Base-by-base conservation (phyloP, 2,888 invertebrate genomes). In the Parasteatoda lunata region DNA sequence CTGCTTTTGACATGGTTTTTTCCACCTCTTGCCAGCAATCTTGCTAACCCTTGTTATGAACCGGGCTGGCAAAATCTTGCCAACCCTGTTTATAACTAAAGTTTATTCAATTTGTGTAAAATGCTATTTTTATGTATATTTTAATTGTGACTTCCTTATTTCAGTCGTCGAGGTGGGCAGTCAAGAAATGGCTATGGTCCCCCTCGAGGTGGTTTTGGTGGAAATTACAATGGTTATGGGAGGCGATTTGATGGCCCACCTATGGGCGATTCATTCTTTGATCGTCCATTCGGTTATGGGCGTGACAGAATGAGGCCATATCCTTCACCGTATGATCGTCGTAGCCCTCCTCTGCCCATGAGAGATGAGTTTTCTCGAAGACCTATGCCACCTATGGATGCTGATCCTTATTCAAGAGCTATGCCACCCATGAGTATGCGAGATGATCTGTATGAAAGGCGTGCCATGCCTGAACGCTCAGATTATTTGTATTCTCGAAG, bases 251-350 rank as follows among this genome's bases (percentile, higher is more conserved):
- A 82, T 72, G 73, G 77, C 4, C 86, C 81, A 9, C 86, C 81
- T 0, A 69, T 77, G 72, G 77, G 81, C 45, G 89, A 89, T 47
- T 82, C 89, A 7, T 89, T 75, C 59, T 87, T 88, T 71, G 88
- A 88, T 48, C 78, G 88, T 3, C 73, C 73, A 7, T 73, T 73
- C 54, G 83, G 83, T 66, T 77, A 73, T 45, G 77, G 78, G 3
- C 64, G 89, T 30, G 79, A 84, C 4, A 80, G 89, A 30, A 70
- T 84, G 75, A 66, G 88, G n/a, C 89, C 89, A 30, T 89, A 89
- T 48, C 88, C 89, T 45, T 71, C 79, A 3, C 83, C 88, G 5
- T 89, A 85, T 76, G 89, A 89, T 59, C 59, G 59, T 59, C 64
- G 81, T 7, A 82, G 86, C 6, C 77, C 82, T 9, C 30, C 54